phyloP scores from a whole-genome alignment of 1,140 invertebrate genomes.

The Diprion similis region DNA sequence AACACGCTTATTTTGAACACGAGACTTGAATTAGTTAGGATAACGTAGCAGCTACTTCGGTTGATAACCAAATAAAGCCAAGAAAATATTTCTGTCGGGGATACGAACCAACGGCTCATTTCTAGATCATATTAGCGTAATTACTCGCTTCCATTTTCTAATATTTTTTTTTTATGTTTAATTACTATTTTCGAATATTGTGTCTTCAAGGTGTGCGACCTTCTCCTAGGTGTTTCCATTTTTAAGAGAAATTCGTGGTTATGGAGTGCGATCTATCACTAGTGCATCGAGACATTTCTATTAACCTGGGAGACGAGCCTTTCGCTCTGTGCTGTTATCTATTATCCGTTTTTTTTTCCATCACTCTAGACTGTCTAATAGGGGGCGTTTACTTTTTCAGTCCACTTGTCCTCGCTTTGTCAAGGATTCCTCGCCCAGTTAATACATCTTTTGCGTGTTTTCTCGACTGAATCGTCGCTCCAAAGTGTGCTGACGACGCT shows the following conservation, averaged over 20 bases:
- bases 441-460: not conserved
- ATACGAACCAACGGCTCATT: not conserved
- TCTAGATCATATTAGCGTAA: not conserved
- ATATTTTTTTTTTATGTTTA: too few species aligned
- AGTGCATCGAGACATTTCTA: conserved; percentile 8
- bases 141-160: too few species aligned
- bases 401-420: not conserved
- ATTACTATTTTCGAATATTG: not conserved
- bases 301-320: not conserved
- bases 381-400: not conserved
- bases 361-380: not conserved
- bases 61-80: not conserved
- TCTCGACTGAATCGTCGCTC: too few species aligned
- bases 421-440: not conserved
- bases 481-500: too few species aligned
- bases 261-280: conserved; percentile 1
- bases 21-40: not conserved
- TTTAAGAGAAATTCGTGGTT: not conserved
- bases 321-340: not conserved
- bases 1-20: not conserved
- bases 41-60: not conserved
- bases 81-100: not conserved
- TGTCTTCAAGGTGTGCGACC: not conserved
- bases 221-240: not conserved
- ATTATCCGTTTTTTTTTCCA: not conserved